These are phyloP conservation scores for Creontiades dilutus DNA, from an alignment of 2,888 invertebrate genomes.

Conservation along the genomic window DNA sequence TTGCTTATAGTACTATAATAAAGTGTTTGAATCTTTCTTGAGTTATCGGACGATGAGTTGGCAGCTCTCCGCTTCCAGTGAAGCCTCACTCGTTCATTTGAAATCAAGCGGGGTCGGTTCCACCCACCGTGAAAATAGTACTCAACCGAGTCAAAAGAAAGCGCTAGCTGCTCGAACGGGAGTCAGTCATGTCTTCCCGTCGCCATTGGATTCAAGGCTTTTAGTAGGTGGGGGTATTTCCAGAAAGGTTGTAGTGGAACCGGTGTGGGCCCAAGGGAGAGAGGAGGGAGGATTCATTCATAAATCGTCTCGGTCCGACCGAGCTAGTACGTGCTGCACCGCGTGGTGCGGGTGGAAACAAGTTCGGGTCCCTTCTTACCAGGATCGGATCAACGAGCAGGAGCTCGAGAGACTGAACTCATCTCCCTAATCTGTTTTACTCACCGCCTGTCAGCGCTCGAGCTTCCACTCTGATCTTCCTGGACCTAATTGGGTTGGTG, in stretches of 20 bases:
- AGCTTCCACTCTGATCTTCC: too few species aligned
- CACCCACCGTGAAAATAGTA: neutral
- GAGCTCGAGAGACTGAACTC: slow-evolving; percentile 37
- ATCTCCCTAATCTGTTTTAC: neutral
- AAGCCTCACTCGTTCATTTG: neutral
- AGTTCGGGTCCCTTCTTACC: neutral
- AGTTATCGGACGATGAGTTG: too few species aligned
- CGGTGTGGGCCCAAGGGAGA: neutral
- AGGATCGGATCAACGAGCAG: slow-evolving; percentile 34
- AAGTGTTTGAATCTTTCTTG: too few species aligned
- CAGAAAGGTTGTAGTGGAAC: neutral
- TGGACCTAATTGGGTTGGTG: too few species aligned
- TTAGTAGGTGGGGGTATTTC: neutral
- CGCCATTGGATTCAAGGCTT: slow-evolving; percentile 31
- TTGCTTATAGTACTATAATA: too few species aligned
- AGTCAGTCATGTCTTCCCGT: slow-evolving; percentile 50
- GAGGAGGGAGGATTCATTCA: slow-evolving; percentile 63
- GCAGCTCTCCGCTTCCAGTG: too few species aligned
- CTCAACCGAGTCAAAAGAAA: slow-evolving; percentile 8
- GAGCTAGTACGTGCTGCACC: slow-evolving; percentile 1
- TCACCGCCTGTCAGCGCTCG: neutral
- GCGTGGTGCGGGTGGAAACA: slow-evolving; percentile 60
- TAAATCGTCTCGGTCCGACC: slow-evolving; percentile 49
- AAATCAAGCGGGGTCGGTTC: neutral
- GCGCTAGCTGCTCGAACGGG: slow-evolving; percentile 35